These are phyloP conservation scores for Drosophila grimshawi DNA, from an alignment of 1,140 invertebrate genomes.

Conservation along the genomic window DNA sequence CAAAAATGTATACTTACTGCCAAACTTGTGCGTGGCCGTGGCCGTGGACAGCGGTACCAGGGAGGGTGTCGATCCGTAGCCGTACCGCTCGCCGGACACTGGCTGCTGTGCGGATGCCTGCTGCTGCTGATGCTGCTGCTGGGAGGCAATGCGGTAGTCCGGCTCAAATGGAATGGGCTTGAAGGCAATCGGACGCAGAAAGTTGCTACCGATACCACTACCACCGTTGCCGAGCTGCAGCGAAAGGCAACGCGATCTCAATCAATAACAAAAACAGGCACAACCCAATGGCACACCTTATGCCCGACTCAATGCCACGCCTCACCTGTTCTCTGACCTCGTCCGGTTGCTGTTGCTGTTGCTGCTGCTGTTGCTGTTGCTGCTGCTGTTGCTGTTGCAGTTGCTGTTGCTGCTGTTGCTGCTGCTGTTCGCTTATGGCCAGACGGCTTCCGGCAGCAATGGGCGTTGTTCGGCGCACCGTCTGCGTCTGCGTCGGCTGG, in stretches of 20 bases:
- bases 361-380: conserved; percentile 21
- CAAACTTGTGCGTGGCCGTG: conserved; percentile 69
- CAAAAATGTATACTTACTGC: conserved; percentile 66
- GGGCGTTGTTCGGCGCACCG: conserved; percentile 61
- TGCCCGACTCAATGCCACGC: conserved; percentile 4
- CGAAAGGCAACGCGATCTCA: conserved; percentile 23
- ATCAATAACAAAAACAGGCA: conserved; percentile 26
- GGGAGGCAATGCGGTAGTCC: conserved; percentile 77
- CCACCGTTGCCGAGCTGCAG: conserved; percentile 22
- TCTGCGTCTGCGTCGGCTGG: conserved; percentile 40
- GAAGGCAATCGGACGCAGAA: conserved; percentile 80
- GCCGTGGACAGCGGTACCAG: conserved; percentile 60
- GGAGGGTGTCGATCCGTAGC: conserved; percentile 79
- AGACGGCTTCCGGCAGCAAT: conserved; percentile 60
- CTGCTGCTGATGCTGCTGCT: conserved; percentile 56
- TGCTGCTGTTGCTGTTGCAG: conserved; percentile 30
- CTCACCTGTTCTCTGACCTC: conserved; percentile 68
- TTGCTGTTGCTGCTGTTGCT: conserved; percentile 26
- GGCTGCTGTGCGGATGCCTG: conserved; percentile 27
- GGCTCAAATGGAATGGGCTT: conserved; percentile 83
- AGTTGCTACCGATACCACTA: conserved; percentile 46
- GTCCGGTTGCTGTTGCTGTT: conserved; percentile 40
- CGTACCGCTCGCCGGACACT: conserved; percentile 68
- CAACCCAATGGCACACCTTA: conserved; percentile 13
- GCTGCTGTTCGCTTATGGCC: conserved; percentile 37